phyloP scores from a whole-genome alignment of 2,797 vertebrate genomes.

The Leptodactylus fallax region DNA sequence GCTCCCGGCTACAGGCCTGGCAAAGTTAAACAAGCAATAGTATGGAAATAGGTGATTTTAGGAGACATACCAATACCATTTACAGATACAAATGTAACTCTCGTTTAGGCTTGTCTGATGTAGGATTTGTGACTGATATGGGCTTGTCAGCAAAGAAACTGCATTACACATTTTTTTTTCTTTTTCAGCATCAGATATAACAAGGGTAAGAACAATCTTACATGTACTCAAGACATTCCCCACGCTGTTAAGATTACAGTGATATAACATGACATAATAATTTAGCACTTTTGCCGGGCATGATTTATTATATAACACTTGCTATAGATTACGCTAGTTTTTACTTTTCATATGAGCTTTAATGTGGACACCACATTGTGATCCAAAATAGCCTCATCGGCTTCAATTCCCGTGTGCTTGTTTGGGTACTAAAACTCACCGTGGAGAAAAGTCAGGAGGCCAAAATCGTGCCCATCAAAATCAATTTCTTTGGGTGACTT shows the following conservation, averaged over 20 bases:
- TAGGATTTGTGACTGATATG: not conserved
- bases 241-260: not conserved
- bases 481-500: too few species aligned
- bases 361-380: not conserved
- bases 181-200: not conserved
- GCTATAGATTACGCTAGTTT: not conserved
- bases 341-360: not conserved
- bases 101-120: not conserved
- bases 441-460: too few species aligned
- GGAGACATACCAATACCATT: slow-evolving; percentile 42
- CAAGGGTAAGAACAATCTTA: not conserved
- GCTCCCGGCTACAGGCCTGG: slow-evolving; percentile 45
- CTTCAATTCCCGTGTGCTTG: too few species aligned
- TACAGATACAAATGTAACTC: slow-evolving; percentile 32
- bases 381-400: too few species aligned
- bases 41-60: slow-evolving; percentile 58
- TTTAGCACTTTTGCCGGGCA: not conserved
- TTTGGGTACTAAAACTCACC: too few species aligned
- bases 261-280: not conserved
- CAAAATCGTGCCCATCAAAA: too few species aligned
- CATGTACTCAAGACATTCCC: not conserved
- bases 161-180: not conserved
- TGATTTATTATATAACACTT: not conserved
- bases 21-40: slow-evolving; percentile 60
- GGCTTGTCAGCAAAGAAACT: not conserved